Percentiles rank a stretch among this genome's conserved stretches.
Conservation (phyloP, 2,888 invertebrate genomes). For the Strigamia crassipes region DNA sequence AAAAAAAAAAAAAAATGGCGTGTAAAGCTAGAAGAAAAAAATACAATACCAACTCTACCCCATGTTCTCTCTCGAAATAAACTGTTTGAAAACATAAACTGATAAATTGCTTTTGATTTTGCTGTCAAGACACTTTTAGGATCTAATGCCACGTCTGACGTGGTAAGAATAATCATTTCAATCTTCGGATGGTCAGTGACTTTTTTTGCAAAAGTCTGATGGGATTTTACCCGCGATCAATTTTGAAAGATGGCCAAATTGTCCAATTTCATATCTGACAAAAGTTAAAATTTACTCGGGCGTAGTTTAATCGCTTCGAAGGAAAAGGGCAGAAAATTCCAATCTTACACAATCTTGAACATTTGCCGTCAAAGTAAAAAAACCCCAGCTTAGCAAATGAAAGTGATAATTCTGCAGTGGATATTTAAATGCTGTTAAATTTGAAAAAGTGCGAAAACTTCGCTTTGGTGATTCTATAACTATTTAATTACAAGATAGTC, state of each 20-base stretch:
- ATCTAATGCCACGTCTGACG: neutral
- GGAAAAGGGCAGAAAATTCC: too few species aligned
- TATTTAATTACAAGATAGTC: too few species aligned
- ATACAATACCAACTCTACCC: neutral
- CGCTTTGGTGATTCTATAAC: too few species aligned
- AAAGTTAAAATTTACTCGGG: neutral
- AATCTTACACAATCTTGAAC: too few species aligned
- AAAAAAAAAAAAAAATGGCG: neutral
- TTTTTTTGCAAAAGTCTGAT: neutral
- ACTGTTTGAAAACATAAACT: slow-evolving; percentile 1
- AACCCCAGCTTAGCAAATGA: too few species aligned
- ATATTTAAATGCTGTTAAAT: too few species aligned
- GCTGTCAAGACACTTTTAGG: slow-evolving; percentile 17
- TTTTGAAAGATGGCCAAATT: slow-evolving; percentile 23
- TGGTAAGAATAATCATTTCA: slow-evolving; percentile 22
- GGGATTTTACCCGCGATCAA: neutral
- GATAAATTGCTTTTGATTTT: slow-evolving; percentile 27
- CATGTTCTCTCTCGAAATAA: neutral
- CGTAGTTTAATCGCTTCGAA: neutral
- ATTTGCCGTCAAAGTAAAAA: too few species aligned
- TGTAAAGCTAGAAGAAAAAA: neutral
- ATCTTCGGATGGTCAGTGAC: neutral
- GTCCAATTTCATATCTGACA: neutral
- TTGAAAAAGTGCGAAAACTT: too few species aligned
- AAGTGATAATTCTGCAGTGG: too few species aligned